A percentile compares a stretch with the other conserved stretches of the same genome.
These are phyloP conservation scores for Ginglymostoma cirratum DNA, from an alignment of 2,113 vertebrate genomes.

Conservation along the genomic window DNA sequence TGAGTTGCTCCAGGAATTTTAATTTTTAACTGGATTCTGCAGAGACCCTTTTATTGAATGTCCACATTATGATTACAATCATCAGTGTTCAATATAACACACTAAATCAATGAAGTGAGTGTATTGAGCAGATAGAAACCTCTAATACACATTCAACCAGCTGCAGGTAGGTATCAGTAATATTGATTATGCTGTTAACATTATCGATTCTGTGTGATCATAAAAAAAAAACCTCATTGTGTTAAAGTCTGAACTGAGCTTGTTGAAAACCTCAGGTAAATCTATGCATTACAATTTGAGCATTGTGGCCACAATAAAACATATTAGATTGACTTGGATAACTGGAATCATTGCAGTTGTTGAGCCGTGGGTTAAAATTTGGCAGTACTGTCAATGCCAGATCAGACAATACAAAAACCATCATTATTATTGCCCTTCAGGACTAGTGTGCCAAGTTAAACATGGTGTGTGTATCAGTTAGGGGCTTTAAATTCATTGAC, in stretches of 20 bases:
- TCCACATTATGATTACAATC: background rate
- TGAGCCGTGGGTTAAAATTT: background rate
- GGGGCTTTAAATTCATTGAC: background rate
- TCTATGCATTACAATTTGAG: background rate
- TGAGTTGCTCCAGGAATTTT: background rate
- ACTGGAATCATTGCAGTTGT: constrained; percentile 17
- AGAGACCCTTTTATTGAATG: background rate
- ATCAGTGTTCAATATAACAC: background rate
- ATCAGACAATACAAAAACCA: background rate
- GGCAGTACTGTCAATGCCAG: background rate
- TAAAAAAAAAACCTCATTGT: background rate
- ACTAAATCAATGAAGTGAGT: background rate
- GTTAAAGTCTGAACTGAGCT: background rate
- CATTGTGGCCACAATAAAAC: background rate
- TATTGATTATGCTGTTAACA: background rate
- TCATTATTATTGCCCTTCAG: background rate
- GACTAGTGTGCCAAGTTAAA: background rate
- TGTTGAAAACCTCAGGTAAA: background rate
- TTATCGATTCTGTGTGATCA: background rate
- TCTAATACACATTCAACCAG: background rate
- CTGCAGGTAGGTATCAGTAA: background rate
- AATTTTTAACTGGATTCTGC: background rate
- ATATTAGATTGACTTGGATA: background rate
- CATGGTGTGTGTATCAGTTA: background rate
- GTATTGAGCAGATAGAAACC: background rate